Base-by-base conservation (phyloP, 2,797 vertebrate species). In the Phaenicophaeus curvirostris region DNA sequence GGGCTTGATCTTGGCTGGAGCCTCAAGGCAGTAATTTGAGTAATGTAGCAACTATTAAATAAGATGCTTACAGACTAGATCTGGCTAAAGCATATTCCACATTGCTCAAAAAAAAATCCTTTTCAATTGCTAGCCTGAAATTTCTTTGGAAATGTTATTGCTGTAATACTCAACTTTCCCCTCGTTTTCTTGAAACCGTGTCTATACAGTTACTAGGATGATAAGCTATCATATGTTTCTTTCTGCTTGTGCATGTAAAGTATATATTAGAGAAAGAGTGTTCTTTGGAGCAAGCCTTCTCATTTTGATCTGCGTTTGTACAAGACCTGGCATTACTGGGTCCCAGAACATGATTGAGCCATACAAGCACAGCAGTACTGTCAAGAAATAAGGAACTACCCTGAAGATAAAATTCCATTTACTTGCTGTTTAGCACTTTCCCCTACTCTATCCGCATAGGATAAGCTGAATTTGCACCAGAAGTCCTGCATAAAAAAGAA, bases 1-100 rank as follows among this genome's bases (percentile, higher is more conserved):
- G 53, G 57, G 44, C 59, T 81, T 85, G 77, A 76, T 78, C 71
- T 90, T 95, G 80, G 81, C 81, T 85, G 78, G 14, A 93, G 63
- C 55, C 50, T 74, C 39, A 46, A 91, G 73, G 71, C 77, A 85
- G 55, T 71, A 67, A 89, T 90, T 77, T 79, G 84, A 82, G 66
- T 84, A 89, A 91, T 16, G 50, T 74, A 85, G 16, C 23, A 81
- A 53, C 50, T 85, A 85, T 85, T 89, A 54, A 87, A 50, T 31
- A 50, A 67, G 78, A 63, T 4, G 15, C 76, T 89, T 71, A n/a
- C 61, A 85, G 65, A 35, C 31, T 80, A 37, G 50, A 35, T 74
- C 76, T 92, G 61, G 61, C 65, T 76, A 61, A 87, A 74, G 25
- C 12, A 27, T 75, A 61, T 71, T 86, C 54, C 37, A 35, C 21